phyloP scores from a whole-genome alignment of 2,888 invertebrate genomes.

The Clivina fossor region DNA sequence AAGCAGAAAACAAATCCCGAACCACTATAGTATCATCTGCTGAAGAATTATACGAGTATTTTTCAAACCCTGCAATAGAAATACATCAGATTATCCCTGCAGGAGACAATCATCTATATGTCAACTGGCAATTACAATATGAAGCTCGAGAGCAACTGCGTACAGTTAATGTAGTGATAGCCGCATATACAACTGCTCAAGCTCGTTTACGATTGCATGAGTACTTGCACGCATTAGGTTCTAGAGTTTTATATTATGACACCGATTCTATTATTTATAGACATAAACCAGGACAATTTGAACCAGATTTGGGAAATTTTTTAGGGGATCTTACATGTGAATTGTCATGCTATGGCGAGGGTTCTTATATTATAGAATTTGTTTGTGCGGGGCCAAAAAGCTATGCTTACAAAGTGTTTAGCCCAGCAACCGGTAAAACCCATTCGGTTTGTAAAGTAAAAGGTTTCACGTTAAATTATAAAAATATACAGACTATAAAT shows the following conservation, averaged over 20 bases:
- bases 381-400: slow-evolving; percentile 48
- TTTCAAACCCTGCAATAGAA: slow-evolving; percentile 36
- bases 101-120: slow-evolving; percentile 37
- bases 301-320: slow-evolving; percentile 43
- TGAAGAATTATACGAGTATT: slow-evolving; percentile 34
- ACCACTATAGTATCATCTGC: slow-evolving; percentile 26
- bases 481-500: slow-evolving; percentile 29
- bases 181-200: slow-evolving; percentile 45
- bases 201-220: slow-evolving; percentile 22
- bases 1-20: slow-evolving; percentile 36
- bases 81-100: slow-evolving; percentile 35
- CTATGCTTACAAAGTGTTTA: slow-evolving; percentile 43
- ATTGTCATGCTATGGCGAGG: slow-evolving; percentile 40
- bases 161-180: slow-evolving; percentile 45
- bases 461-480: slow-evolving; percentile 34
- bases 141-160: slow-evolving; percentile 34
- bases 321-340: slow-evolving; percentile 48
- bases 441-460: slow-evolving; percentile 37
- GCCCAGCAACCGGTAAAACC: slow-evolving; percentile 6
- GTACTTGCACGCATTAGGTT: slow-evolving; percentile 43
- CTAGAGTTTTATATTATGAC: slow-evolving; percentile 47
- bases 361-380: slow-evolving; percentile 43
- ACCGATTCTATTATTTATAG: slow-evolving; percentile 47
- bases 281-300: slow-evolving; percentile 30
- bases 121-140: slow-evolving; percentile 35